Base-by-base conservation (phyloP, 2,797 vertebrate species). In the Micromesistius poutassou region DNA sequence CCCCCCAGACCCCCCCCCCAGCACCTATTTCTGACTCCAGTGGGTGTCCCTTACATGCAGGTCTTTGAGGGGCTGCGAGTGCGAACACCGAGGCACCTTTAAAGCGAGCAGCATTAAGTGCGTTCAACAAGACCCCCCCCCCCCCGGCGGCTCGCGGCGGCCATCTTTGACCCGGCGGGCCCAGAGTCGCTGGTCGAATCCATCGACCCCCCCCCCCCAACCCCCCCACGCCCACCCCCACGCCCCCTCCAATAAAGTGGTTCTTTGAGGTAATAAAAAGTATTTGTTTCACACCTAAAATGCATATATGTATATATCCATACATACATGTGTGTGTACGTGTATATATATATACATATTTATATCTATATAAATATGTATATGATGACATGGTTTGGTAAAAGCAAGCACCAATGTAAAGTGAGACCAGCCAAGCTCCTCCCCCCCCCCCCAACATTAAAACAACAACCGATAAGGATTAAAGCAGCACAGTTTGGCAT, bases 21-120 rank as follows among this genome's bases (percentile, higher is more conserved):
- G 79, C 89, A 91, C 93, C 94, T 94, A 94, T 94, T 94, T 94
- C 92, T 94, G 93, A 94, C 92, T 92, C 86, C 88, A 87, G 79
- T 79, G 86, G 92, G 93, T 92, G 92, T 94, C 92, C 92, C 88
- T 93, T 93, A 93, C 92, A 94, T 94, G 93, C 93, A 92, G 87
- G 90, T 93, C 92, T 93, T 93, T 89, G 93, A 92, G 91, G 91
- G 90, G 91, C 88, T 86, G 88, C 83, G 83, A 91, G 91, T 89
- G 89, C 87, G 91, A 91, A 92, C 90, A 86, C 89, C 92, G 94
- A 94, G 93, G 94, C 94, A 94, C 93, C 93, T 92, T 93, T 90
- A 89, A 92, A 89, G 93, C 91, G 92, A 93, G 91, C 92, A 93
- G 91, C 91, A 91, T 91, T 90, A 92, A 93, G 91, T 88, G 90